Percentiles rank a stretch among this genome's conserved stretches.
These are phyloP conservation scores for Andrena hattorfiana DNA, from an alignment of 2,888 invertebrate genomes.

Conservation along the genomic window DNA sequence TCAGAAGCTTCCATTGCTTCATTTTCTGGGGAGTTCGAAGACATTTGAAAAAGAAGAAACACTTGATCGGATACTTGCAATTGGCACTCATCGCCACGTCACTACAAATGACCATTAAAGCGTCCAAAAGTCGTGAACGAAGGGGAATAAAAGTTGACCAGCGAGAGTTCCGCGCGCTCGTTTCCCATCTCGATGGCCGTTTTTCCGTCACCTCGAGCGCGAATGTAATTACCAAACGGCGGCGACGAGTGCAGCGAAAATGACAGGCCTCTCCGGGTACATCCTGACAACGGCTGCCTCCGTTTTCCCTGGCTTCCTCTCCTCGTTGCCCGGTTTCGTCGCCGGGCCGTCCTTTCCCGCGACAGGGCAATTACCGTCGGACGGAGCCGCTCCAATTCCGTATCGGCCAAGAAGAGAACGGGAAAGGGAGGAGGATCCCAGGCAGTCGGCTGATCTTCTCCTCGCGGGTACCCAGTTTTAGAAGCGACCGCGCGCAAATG, in stretches of 20 bases:
- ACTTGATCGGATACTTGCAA: neutral
- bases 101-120: no score
- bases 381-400: conserved; percentile 42
- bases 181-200: neutral
- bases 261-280: conserved; percentile 42
- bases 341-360: conserved; percentile 4
- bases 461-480: conserved; percentile 49
- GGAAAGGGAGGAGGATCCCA: neutral
- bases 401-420: conserved; percentile 19
- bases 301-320: conserved; percentile 26
- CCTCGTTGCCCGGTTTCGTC: conserved; percentile 13
- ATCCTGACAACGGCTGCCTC: conserved; percentile 44
- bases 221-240: conserved; percentile 62
- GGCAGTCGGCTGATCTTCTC: conserved; percentile 8
- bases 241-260: conserved; percentile 65
- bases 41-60: neutral
- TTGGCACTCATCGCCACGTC: no score
- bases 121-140: neutral
- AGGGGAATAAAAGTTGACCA: neutral
- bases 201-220: conserved; percentile 28
- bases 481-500: conserved; percentile 63
- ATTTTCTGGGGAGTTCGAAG: neutral
- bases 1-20: neutral
- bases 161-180: neutral
- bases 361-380: conserved; percentile 30